Conservation (phyloP, 2,113 vertebrate genomes). For the Eptatretus burgeri region DNA sequence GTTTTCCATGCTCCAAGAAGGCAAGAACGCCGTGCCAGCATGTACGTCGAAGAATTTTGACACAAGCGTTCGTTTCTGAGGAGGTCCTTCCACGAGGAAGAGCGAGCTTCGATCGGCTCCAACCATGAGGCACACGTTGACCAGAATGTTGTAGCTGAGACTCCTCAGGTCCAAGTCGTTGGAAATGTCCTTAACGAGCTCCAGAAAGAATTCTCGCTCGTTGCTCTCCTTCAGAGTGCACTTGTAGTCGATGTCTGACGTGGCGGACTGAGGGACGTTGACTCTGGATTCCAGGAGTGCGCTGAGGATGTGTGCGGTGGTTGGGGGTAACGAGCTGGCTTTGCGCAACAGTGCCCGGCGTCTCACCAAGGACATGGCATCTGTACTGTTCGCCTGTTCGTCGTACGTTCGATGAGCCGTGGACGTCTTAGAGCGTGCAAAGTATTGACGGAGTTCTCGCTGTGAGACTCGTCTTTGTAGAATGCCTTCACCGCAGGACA, state of each 20-base stretch:
- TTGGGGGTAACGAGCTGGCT: slow-evolving; percentile 74
- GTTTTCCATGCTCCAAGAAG: slow-evolving; percentile 29
- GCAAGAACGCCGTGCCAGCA: slow-evolving; percentile 55
- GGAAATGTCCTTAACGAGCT: slow-evolving; percentile 92
- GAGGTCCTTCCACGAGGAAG: slow-evolving; percentile 56
- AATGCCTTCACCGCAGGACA: slow-evolving; percentile 20
- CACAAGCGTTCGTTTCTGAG: slow-evolving; percentile 66
- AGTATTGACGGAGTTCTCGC: slow-evolving; percentile 71
- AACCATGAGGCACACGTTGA: slow-evolving; percentile 90
- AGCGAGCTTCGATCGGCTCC: slow-evolving; percentile 76
- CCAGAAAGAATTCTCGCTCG: slow-evolving; percentile 80
- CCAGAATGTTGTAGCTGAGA: slow-evolving; percentile 81
- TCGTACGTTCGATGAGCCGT: slow-evolving; percentile 81
- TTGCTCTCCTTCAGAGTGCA: slow-evolving; percentile 71
- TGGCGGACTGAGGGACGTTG: slow-evolving; percentile 79
- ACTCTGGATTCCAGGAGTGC: slow-evolving; percentile 82
- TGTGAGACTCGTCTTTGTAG: slow-evolving; percentile 52
- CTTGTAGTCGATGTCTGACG: slow-evolving; percentile 73
- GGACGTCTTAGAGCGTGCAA: slow-evolving; percentile 72
- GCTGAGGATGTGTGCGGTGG: slow-evolving; percentile 73
- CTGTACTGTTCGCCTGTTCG: slow-evolving; percentile 52
- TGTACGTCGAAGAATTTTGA: slow-evolving; percentile 96
- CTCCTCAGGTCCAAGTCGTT: slow-evolving; percentile 82
- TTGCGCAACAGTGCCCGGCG: slow-evolving; percentile 63
- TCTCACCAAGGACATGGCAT: slow-evolving; percentile 56